These are phyloP conservation scores for Helicoverpa zea DNA, from an alignment of 1,140 invertebrate species.

Conservation along the genomic window DNA sequence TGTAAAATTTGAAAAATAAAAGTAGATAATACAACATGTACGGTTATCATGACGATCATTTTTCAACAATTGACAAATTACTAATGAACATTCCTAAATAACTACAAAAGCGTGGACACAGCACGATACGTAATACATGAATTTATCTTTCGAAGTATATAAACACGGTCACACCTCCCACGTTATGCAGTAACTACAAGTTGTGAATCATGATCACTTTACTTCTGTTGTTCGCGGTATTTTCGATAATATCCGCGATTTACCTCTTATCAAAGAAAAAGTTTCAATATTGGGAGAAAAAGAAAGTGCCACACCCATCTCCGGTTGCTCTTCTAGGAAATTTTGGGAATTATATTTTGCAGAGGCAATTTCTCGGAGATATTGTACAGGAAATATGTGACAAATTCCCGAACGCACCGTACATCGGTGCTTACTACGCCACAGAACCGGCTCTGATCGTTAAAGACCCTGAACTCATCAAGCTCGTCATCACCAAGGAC, in stretches of 20 bases:
- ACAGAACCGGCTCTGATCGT: slow-evolving; percentile 36
- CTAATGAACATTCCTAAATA: no score
- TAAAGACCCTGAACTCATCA: slow-evolving; percentile 41
- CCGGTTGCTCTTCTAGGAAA: slow-evolving; percentile 37
- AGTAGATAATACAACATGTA: no score
- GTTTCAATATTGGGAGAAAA: slow-evolving; percentile 33
- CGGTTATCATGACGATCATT: no score
- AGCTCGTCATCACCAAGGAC: slow-evolving; percentile 41
- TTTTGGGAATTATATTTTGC: slow-evolving; percentile 24
- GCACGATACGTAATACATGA: no score
- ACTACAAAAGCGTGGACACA: no score
- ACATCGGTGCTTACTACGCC: slow-evolving; percentile 44
- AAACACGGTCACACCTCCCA: no score
- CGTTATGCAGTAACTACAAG: no score
- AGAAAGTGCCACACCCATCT: slow-evolving; percentile 22
- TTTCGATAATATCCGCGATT: not conserved
- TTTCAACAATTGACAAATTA: no score
- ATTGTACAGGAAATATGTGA: slow-evolving; percentile 16
- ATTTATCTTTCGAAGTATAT: no score
- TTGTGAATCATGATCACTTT: no score
- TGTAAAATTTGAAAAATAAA: no score
- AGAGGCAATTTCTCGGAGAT: slow-evolving; percentile 15
- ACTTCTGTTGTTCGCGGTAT: not conserved
- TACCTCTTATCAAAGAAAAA: not conserved
- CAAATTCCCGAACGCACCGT: slow-evolving; percentile 32